Conservation (phyloP, 2,797 vertebrate species). For the Pagetopsis macropterus region DNA sequence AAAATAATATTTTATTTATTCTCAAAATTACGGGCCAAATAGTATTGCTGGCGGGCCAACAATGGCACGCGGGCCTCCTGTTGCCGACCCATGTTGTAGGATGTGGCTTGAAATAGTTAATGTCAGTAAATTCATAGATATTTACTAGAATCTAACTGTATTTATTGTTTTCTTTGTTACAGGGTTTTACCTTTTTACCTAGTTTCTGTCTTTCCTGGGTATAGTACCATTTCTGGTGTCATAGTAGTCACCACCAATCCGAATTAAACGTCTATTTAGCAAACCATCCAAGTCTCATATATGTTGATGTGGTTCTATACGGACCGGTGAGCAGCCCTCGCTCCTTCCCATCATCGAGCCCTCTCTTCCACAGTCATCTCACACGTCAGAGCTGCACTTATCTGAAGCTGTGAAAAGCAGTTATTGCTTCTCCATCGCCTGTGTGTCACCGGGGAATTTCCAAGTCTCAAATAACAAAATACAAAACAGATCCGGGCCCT, state of each 20-base stretch:
- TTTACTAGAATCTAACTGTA: neutral
- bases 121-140: neutral
- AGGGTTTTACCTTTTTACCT: neutral
- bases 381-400: conserved; percentile 71
- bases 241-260: neutral
- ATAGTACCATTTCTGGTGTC: neutral
- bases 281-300: conserved; percentile 1
- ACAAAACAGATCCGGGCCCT: conserved; percentile 54
- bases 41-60: too few relatives aligned
- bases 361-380: conserved; percentile 52
- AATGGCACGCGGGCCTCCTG: too few relatives aligned
- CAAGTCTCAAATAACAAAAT: conserved; percentile 68
- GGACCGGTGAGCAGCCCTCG: conserved; percentile 39
- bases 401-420: conserved; percentile 73
- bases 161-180: neutral
- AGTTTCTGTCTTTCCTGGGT: neutral
- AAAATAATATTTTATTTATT: too few relatives aligned
- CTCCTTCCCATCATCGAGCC: conserved; percentile 25
- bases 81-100: too few relatives aligned
- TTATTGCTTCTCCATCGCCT: conserved; percentile 63
- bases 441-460: conserved; percentile 60
- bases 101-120: neutral
- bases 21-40: too few relatives aligned
- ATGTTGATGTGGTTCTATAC: conserved; percentile 25
- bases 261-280: conserved; percentile 6